Percentiles rank a stretch among this genome's conserved stretches.
Evolutionary conservation across 2,113 vertebrate genomes (phyloP).

Genomic region (rabbit (Oryctolagus cuniculus)): DNA sequence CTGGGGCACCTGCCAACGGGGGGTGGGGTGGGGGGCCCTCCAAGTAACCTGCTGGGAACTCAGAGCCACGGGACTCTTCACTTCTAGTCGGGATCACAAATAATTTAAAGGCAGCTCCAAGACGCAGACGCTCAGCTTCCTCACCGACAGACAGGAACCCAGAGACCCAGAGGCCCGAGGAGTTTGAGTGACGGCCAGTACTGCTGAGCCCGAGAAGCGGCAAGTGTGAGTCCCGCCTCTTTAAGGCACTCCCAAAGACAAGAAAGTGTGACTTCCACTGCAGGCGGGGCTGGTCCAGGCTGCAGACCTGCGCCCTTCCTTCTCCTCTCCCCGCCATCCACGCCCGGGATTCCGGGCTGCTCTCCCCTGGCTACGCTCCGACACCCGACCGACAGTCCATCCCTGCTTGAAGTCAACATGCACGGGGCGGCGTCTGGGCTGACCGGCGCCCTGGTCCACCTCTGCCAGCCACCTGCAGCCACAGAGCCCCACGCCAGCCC

Average conservation of each 20-base stretch:
- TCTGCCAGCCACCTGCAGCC: not conserved
- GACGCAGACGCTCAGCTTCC: not conserved
- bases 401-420: not conserved
- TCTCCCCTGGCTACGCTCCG: not conserved
- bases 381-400: not conserved
- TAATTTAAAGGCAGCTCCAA: not conserved
- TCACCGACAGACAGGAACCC: not conserved
- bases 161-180: not conserved
- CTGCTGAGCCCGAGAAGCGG: not conserved
- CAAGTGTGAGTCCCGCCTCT: not conserved
- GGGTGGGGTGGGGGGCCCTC: not conserved
- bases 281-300: fast-evolving
- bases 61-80: not conserved
- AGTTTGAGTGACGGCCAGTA: not conserved
- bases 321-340: not conserved
- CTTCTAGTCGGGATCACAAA: slow-evolving; percentile 6
- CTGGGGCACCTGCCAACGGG: not conserved
- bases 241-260: not conserved
- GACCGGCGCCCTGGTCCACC: not conserved
- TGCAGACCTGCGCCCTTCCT: not conserved
- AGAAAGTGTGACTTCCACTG: fast-evolving
- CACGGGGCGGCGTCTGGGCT: not conserved
- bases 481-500: not conserved
- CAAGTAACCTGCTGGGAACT: not conserved
- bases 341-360: not conserved